A percentile compares a stretch with the other conserved stretches of the same genome.
These are phyloP conservation scores for Athene cunicularia DNA, from an alignment of 2,113 vertebrate species.

Conservation along the genomic window DNA sequence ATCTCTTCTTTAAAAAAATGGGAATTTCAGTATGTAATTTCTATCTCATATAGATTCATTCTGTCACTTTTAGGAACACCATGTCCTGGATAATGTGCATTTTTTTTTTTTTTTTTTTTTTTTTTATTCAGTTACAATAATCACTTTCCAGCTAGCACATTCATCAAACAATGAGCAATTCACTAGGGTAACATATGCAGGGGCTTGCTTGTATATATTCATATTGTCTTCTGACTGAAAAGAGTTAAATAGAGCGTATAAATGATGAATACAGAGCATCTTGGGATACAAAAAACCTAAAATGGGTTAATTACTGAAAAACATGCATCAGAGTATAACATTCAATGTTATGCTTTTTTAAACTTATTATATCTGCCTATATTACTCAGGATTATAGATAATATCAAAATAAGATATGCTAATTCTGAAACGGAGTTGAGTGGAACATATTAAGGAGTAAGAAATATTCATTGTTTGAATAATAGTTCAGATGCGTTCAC, in stretches of 20 bases:
- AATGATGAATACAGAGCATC: slow-evolving; percentile 40
- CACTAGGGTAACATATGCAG: slow-evolving; percentile 30
- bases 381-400: not conserved
- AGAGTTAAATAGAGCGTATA: slow-evolving; percentile 64
- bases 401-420: not conserved
- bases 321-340: not conserved
- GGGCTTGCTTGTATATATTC: slow-evolving; percentile 43
- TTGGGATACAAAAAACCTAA: slow-evolving; percentile 28
- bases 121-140: slow-evolving; percentile 33
- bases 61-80: not conserved
- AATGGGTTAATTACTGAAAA: slow-evolving; percentile 67
- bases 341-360: not conserved
- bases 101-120: not conserved
- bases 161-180: slow-evolving; percentile 31
- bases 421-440: not conserved
- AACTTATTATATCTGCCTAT: not conserved
- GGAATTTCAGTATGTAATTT: not conserved
- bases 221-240: slow-evolving; percentile 31
- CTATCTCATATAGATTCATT: not conserved
- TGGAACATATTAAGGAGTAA: not conserved
- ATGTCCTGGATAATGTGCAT: not conserved
- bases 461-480: slow-evolving; percentile 7
- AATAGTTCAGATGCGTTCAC: not conserved
- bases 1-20: not conserved
- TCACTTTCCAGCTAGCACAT: slow-evolving; percentile 23